phyloP scores from a whole-genome alignment of 2,797 vertebrate species.

The Schizothorax lantsangensis region DNA sequence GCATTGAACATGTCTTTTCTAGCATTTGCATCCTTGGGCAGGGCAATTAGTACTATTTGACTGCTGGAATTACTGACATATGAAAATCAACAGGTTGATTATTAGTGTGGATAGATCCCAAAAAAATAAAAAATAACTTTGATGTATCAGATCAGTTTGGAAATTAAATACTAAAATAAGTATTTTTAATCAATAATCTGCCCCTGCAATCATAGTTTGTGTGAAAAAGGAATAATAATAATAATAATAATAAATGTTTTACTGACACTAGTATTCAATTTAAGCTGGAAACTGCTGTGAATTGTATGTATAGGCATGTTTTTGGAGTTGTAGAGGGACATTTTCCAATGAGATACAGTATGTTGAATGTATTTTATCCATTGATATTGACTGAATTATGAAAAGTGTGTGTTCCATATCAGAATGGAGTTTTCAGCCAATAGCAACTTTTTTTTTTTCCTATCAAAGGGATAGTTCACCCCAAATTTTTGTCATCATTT shows the following conservation, averaged over 20 bases:
- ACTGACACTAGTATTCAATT: neutral
- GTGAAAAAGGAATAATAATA: neutral
- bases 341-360: no score
- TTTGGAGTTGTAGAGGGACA: neutral
- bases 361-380: no score
- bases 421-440: no score
- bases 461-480: no score
- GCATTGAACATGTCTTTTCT: neutral
- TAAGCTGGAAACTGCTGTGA: neutral
- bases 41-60: neutral
- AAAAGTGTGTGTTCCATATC: no score
- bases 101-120: neutral
- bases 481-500: no score
- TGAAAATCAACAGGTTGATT: neutral
- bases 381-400: no score
- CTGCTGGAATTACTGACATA: neutral
- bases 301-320: neutral
- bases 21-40: neutral
- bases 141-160: neutral
- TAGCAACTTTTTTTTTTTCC: no score
- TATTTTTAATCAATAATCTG: neutral
- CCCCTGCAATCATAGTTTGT: neutral
- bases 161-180: neutral
- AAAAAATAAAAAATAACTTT: no score
- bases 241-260: neutral